Conservation (phyloP, 2,888 invertebrate species). For the Cerastis rubricosa region DNA sequence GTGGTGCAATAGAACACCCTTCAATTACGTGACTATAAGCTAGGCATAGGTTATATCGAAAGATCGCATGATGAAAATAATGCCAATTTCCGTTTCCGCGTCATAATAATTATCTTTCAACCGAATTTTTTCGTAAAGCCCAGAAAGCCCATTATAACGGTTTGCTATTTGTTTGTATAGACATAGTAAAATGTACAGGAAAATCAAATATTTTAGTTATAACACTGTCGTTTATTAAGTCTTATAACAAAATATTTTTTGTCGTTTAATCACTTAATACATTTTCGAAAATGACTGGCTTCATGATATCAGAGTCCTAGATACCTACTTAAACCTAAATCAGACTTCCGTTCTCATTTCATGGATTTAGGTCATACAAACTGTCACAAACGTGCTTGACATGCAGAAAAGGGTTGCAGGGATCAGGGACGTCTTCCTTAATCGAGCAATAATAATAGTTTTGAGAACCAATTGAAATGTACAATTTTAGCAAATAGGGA, state of each 20-base stretch:
- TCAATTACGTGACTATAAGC: background rate
- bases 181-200: background rate
- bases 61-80: background rate
- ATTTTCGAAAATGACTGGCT: background rate
- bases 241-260: background rate
- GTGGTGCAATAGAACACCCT: background rate
- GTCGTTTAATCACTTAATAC: background rate
- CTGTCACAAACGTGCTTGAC: background rate
- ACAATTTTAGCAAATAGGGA: background rate
- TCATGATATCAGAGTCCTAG: background rate
- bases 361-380: background rate
- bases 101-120: background rate
- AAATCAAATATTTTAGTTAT: background rate
- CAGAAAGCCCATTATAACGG: background rate
- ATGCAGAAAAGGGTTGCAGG: background rate
- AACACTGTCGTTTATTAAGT: background rate
- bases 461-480: background rate
- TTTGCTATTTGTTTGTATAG: background rate
- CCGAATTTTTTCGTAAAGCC: background rate
- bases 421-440: background rate
- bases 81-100: background rate
- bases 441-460: conserved; percentile 2
- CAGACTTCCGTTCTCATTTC: background rate
- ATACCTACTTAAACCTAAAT: background rate
- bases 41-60: background rate